phyloP scores from a whole-genome alignment of 2,888 invertebrate species.

The Ctena decussata region DNA sequence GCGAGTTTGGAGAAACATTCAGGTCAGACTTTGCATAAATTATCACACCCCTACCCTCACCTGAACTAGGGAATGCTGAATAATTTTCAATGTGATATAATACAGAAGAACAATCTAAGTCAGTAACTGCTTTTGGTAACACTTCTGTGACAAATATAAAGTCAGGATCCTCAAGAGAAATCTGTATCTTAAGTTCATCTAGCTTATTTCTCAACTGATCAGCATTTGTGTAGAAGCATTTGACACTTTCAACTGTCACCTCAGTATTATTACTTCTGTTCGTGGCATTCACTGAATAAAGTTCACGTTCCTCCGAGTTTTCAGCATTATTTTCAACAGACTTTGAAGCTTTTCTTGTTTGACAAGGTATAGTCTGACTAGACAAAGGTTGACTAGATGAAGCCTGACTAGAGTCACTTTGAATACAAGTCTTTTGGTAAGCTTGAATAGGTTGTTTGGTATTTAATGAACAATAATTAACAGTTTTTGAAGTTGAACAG shows the following conservation, averaged over 20 bases:
- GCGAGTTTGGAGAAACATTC: conserved; percentile 21
- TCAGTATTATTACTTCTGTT: neutral
- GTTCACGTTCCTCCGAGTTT: too few relatives aligned
- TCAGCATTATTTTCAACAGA: too few relatives aligned
- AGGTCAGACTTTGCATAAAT: conserved; percentile 27
- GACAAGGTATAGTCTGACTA: neutral
- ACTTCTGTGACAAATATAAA: conserved; percentile 37
- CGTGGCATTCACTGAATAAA: neutral
- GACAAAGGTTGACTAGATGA: neutral
- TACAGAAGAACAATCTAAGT: conserved; percentile 11
- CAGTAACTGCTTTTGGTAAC: neutral
- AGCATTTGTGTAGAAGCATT: conserved; percentile 34
- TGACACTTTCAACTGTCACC: neutral
- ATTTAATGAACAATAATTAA: too few relatives aligned
- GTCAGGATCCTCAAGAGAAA: conserved; percentile 13
- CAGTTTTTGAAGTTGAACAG: too few relatives aligned
- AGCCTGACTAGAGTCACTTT: neutral
- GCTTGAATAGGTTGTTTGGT: too few relatives aligned
- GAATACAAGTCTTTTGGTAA: too few relatives aligned
- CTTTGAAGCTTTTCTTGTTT: too few relatives aligned
- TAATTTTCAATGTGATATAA: conserved; percentile 11
- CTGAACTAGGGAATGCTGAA: conserved; percentile 11
- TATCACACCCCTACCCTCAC: conserved; percentile 18
- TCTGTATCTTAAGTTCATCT: conserved; percentile 20
- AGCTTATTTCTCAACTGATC: conserved; percentile 35